Conservation (phyloP, 2,888 invertebrate species). For the Scotopteryx bipunctaria region DNA sequence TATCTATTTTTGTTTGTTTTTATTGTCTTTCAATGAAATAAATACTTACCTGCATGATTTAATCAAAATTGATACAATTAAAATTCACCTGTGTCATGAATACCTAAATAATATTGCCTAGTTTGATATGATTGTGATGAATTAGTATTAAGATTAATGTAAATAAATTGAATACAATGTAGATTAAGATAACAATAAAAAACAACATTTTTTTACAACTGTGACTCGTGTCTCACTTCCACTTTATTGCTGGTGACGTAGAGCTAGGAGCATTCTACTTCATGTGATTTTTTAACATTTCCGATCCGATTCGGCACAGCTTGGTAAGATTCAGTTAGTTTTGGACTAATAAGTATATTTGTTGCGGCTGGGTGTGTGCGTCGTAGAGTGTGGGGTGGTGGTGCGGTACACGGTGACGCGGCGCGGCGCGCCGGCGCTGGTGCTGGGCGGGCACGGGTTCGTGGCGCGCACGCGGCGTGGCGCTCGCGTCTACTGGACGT, state of each 20-base stretch:
- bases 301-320: too few species aligned
- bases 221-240: conserved; percentile 24
- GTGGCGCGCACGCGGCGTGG: conserved; percentile 74
- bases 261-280: background rate
- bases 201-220: conserved; percentile 21
- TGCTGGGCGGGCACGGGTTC: conserved; percentile 66
- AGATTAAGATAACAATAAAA: conserved; percentile 19
- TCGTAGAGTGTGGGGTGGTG: conserved; percentile 47
- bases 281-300: background rate
- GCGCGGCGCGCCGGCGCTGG: conserved; percentile 71
- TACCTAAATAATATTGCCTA: conserved; percentile 17
- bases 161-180: conserved; percentile 11
- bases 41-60: too few species aligned
- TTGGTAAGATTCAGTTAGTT: too few species aligned
- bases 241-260: background rate
- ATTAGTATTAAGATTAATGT: conserved; percentile 20
- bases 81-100: background rate
- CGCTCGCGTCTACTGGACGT: conserved; percentile 73
- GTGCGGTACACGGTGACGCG: conserved; percentile 72
- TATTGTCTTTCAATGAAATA: too few species aligned
- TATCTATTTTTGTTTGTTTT: too few species aligned
- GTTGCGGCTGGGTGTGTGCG: conserved; percentile 17
- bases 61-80: conserved; percentile 5
- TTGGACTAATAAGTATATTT: background rate
- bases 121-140: conserved; percentile 27